Percentiles rank a stretch among this genome's conserved stretches.
Evolutionary conservation across 2,888 invertebrate species (phyloP).

Genomic region (Agrilus cyanescens): DNA sequence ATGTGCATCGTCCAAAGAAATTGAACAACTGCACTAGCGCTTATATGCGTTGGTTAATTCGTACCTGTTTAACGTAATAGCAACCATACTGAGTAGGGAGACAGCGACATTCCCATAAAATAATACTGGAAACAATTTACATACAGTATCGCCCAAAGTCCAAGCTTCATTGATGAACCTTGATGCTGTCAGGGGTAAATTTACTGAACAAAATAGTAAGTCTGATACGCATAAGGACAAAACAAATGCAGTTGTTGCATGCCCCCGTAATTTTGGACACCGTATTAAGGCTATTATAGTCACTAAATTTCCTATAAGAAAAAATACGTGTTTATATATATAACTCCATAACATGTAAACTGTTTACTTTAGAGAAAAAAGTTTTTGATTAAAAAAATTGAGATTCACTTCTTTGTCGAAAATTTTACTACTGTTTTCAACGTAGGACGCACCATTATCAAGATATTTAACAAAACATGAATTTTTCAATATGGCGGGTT

Average conservation of each 20-base stretch:
- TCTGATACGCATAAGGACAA: conserved; percentile 78
- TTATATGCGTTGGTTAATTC: conserved; percentile 13
- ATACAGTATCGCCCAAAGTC: conserved; percentile 65
- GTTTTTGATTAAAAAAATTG: too few relatives aligned
- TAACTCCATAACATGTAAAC: too few relatives aligned
- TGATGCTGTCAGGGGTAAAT: conserved; percentile 73
- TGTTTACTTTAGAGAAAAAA: too few relatives aligned
- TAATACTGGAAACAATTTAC: conserved; percentile 75
- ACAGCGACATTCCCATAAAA: conserved; percentile 87
- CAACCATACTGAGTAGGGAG: conserved; percentile 78
- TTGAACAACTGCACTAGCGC: neutral
- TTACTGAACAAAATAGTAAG: conserved; percentile 71
- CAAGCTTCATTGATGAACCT: conserved; percentile 71
- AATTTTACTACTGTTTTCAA: too few relatives aligned
- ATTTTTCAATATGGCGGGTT: too few relatives aligned
- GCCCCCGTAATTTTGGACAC: conserved; percentile 65
- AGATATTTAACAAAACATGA: too few relatives aligned
- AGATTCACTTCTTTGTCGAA: too few relatives aligned
- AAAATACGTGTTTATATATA: too few relatives aligned
- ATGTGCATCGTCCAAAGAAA: neutral
- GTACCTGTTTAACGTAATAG: conserved; percentile 79
- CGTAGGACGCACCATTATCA: too few relatives aligned
- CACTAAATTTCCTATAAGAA: conserved; percentile 62
- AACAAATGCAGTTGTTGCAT: conserved; percentile 82
- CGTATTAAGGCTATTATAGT: conserved; percentile 68